phyloP scores from a whole-genome alignment of 2,113 vertebrate genomes.

The Oryzias melastigma region DNA sequence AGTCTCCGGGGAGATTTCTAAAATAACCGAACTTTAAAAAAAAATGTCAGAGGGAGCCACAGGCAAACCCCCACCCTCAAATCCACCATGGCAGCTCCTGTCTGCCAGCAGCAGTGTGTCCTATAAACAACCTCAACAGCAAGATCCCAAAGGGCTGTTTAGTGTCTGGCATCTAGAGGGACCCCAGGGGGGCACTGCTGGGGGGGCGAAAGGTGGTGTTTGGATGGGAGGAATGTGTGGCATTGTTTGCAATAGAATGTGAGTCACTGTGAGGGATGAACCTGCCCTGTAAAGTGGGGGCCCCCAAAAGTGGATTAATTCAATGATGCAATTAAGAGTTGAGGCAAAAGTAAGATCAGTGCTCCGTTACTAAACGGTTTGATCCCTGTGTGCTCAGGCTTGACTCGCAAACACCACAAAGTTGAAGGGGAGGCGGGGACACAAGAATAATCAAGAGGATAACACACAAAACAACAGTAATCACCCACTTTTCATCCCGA shows the following conservation, averaged over 20 bases:
- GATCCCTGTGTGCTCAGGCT: constrained; percentile 5
- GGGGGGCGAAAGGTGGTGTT: constrained; percentile 34
- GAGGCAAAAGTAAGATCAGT: neutral
- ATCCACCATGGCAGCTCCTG: neutral
- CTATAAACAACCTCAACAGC: constrained; percentile 67
- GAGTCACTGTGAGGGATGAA: constrained; percentile 12
- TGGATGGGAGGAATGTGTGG: constrained; percentile 21
- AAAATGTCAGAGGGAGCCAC: constrained; percentile 49
- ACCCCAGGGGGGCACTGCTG: constrained; percentile 45
- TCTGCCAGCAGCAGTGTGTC: constrained; percentile 46
- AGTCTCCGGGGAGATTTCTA: constrained; percentile 26
- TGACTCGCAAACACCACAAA: constrained; percentile 18
- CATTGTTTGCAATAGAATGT: neutral
- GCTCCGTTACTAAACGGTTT: neutral
- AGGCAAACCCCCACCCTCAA: constrained; percentile 27
- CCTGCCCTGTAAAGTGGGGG: neutral
- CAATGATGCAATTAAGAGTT: neutral
- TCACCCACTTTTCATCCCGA: constrained; percentile 18
- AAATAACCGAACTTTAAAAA: constrained; percentile 36
- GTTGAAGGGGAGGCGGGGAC: constrained; percentile 9
- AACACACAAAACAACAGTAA: constrained; percentile 7
- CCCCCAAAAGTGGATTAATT: neutral
- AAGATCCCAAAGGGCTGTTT: constrained; percentile 64
- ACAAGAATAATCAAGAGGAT: constrained; percentile 16
- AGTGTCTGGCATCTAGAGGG: constrained; percentile 47